Conservation (phyloP, 2,113 vertebrate species). For the Ophiodon elongatus region DNA sequence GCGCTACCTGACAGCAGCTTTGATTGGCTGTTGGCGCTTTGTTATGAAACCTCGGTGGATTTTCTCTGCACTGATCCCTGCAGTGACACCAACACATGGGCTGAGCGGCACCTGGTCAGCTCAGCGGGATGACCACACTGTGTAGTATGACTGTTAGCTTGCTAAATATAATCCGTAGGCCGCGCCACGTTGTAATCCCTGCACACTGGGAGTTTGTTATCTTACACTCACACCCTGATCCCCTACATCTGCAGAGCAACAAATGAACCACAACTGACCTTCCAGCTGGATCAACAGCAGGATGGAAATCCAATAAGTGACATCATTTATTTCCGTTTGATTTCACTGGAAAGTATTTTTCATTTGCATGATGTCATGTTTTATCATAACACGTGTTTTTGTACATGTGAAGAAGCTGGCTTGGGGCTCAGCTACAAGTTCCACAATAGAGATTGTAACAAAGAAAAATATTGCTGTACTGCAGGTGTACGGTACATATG, state of each 20-base stretch:
- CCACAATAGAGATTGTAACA: not conserved
- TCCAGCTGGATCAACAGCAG: constrained; percentile 18
- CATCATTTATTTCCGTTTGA: constrained; percentile 24
- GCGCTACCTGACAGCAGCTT: constrained; percentile 25
- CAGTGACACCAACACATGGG: constrained; percentile 34
- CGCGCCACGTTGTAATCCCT: constrained; percentile 43
- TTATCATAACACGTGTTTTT: not conserved
- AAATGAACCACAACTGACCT: constrained; percentile 30
- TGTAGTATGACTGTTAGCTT: constrained; percentile 20
- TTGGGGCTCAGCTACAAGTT: not conserved
- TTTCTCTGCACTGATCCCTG: constrained; percentile 55
- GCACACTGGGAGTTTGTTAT: constrained; percentile 30
- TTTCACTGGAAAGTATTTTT: not conserved
- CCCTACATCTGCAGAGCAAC: constrained; percentile 33
- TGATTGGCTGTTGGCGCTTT: constrained; percentile 61
- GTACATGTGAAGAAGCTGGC: not conserved
- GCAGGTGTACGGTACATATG: not conserved
- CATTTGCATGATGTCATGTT: constrained; percentile 14
- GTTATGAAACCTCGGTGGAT: constrained; percentile 59
- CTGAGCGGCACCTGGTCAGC: constrained; percentile 31
- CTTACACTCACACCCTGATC: constrained; percentile 21
- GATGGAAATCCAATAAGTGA: constrained; percentile 14
- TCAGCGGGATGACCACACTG: constrained; percentile 9
- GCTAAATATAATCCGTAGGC: constrained; percentile 66
- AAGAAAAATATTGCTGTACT: not conserved